These are phyloP conservation scores for Cirrhinus mrigala DNA, from an alignment of 2,797 vertebrate species.

Conservation along the genomic window DNA sequence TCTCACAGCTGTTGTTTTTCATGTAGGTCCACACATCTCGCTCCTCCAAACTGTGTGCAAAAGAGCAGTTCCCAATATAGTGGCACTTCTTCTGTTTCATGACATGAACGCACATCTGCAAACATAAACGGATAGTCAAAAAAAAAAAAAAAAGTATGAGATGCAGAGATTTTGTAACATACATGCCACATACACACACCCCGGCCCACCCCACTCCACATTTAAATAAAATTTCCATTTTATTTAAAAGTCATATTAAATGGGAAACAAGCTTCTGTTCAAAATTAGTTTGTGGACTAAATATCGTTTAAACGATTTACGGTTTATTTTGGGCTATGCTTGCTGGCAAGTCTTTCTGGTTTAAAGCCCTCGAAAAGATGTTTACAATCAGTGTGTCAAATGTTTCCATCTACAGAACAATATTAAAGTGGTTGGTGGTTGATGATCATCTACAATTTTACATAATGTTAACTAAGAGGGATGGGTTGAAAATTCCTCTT, in stretches of 20 bases:
- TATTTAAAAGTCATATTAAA: not conserved
- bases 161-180: not conserved
- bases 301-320: not conserved
- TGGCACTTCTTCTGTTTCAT: conserved; percentile 99
- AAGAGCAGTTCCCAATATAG: conserved; percentile 98
- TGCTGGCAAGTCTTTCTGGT: not conserved
- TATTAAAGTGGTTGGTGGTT: not conserved
- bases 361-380: not conserved
- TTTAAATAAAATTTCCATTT: not conserved
- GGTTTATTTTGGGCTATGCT: not conserved
- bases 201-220: no score
- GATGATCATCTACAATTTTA: not conserved
- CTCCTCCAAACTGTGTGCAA: conserved; percentile 97
- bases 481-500: not conserved
- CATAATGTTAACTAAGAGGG: not conserved
- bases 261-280: not conserved
- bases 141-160: not conserved
- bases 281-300: no score
- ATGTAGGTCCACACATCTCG: conserved; percentile 99
- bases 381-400: not conserved
- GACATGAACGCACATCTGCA: conserved; percentile 96
- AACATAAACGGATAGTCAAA: conserved; percentile 12
- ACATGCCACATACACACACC: no score
- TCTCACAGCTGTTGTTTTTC: conserved; percentile 99
- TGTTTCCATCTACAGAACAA: not conserved